Evolutionary conservation across 2,113 vertebrate genomes (phyloP).

Genomic region (Hipposideros armiger): DNA sequence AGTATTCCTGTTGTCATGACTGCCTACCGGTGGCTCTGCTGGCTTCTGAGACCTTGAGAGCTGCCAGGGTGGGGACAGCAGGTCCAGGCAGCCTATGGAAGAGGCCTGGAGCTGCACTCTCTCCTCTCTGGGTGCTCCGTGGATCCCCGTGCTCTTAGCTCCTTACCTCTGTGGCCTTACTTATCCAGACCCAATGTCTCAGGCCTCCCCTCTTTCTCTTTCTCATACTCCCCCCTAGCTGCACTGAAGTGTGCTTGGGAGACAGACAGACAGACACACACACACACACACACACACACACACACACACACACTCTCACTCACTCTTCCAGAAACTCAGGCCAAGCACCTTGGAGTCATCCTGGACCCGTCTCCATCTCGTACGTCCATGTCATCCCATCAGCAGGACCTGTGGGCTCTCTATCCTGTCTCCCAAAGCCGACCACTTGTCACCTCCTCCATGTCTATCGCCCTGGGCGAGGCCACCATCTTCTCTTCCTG

Average conservation of each 20-base stretch:
- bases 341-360: background rate
- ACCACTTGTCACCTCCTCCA: background rate
- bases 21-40: background rate
- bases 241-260: background rate
- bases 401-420: background rate
- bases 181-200: background rate
- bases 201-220: background rate
- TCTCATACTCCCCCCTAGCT: background rate
- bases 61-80: background rate
- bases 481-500: background rate
- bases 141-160: background rate
- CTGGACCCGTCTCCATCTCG: background rate
- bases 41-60: background rate
- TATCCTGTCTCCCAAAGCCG: background rate
- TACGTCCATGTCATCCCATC: fast-evolving
- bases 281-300: background rate
- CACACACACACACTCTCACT: fast-evolving
- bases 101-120: background rate
- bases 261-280: background rate
- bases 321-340: background rate
- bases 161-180: background rate
- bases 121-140: background rate
- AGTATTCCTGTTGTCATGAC: background rate
- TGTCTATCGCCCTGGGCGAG: background rate
- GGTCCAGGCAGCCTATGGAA: background rate